Conservation (phyloP, 2,113 vertebrate species). For the Onychorhynchus coronatus region DNA sequence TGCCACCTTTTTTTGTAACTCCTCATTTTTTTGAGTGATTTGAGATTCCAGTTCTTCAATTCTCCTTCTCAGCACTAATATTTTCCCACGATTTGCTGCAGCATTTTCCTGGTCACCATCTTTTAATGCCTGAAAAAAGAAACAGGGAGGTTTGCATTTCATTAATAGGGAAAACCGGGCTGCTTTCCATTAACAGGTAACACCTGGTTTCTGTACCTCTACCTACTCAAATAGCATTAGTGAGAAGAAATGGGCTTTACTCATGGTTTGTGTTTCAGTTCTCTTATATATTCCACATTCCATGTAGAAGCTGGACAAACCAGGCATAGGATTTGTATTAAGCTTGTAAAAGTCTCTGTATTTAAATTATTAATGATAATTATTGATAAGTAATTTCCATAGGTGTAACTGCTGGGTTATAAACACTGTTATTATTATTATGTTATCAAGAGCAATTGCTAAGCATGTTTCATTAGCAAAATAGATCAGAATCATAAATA, state of each 20-base stretch:
- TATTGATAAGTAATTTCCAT: neutral
- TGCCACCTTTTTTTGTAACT: slow-evolving; percentile 77
- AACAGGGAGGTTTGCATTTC: neutral
- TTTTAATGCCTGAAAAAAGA: slow-evolving; percentile 54
- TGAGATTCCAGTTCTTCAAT: slow-evolving; percentile 85
- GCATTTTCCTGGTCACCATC: slow-evolving; percentile 78
- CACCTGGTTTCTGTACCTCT: neutral
- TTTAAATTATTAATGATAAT: neutral
- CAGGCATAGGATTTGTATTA: neutral
- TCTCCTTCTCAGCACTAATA: slow-evolving; percentile 84
- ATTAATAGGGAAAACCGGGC: neutral
- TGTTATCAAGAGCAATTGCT: neutral
- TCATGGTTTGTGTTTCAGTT: neutral
- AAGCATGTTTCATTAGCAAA: neutral
- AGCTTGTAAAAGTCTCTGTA: neutral
- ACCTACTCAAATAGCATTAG: neutral
- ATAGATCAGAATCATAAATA: neutral
- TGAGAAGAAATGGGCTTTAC: neutral
- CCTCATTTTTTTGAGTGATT: slow-evolving; percentile 74
- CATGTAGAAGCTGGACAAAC: neutral
- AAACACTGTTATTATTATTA: neutral
- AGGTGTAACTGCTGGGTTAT: neutral
- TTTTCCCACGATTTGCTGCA: slow-evolving; percentile 84
- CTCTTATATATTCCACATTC: neutral
- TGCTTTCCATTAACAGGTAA: neutral